These are phyloP conservation scores for Erethizon dorsatum DNA, from an alignment of 2,797 vertebrate genomes.

Conservation along the genomic window DNA sequence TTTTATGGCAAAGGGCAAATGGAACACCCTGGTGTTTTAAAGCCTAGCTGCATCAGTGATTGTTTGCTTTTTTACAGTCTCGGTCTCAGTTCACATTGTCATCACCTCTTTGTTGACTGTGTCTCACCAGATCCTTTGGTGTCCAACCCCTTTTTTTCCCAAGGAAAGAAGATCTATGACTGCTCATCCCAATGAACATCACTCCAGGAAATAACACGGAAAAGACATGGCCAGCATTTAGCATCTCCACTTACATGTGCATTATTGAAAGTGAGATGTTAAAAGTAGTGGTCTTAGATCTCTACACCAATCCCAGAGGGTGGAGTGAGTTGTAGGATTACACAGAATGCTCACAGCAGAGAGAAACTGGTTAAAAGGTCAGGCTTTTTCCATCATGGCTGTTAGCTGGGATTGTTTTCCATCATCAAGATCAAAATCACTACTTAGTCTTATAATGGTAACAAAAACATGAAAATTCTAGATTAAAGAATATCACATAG, in stretches of 20 bases:
- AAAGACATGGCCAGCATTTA: neutral
- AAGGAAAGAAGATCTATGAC: neutral
- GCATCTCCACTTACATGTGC: neutral
- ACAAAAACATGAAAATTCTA: neutral
- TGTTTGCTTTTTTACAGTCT: slow-evolving; percentile 6
- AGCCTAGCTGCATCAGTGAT: neutral
- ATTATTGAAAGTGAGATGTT: neutral
- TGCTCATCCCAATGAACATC: neutral
- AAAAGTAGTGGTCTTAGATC: neutral
- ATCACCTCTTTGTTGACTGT: neutral
- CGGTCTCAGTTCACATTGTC: neutral
- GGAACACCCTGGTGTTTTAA: slow-evolving; percentile 41
- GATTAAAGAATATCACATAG: neutral
- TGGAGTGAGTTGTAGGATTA: neutral
- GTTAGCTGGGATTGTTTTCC: neutral
- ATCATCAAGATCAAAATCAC: neutral
- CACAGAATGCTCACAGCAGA: neutral
- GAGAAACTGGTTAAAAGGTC: neutral
- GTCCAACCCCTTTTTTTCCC: neutral
- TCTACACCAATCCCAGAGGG: neutral
- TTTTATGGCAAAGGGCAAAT: slow-evolving; percentile 72
- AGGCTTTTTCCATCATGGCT: neutral
- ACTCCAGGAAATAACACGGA: neutral
- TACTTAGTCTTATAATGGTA: neutral
- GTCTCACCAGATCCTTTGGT: neutral